Evolutionary conservation across 2,888 invertebrate genomes (phyloP).

Genomic region (Ochropleura plecta): DNA sequence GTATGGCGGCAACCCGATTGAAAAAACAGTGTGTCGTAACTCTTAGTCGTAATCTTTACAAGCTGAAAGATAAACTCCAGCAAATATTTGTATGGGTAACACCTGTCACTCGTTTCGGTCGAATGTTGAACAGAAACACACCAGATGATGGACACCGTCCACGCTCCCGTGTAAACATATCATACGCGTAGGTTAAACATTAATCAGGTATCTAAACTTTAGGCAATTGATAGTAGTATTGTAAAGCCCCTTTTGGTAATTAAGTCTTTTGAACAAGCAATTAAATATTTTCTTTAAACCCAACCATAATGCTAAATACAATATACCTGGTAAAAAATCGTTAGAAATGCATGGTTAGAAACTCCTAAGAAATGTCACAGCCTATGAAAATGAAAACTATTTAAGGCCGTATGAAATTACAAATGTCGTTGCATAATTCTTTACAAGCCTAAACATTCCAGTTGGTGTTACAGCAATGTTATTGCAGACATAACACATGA

Average conservation of each 20-base stretch:
- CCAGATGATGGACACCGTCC: constrained; percentile 69
- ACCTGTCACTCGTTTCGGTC: constrained; percentile 63
- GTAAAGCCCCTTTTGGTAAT: constrained; percentile 4
- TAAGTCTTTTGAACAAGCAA: too few relatives aligned
- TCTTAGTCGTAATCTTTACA: constrained; percentile 68
- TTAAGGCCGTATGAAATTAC: constrained; percentile 1
- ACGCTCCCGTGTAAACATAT: constrained; percentile 61
- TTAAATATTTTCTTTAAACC: not conserved
- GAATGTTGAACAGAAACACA: constrained; percentile 53
- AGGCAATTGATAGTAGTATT: constrained; percentile 5
- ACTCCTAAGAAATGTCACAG: not conserved
- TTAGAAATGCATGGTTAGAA: not conserved
- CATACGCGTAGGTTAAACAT: constrained; percentile 14
- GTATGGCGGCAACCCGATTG: constrained; percentile 53
- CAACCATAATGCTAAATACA: not conserved
- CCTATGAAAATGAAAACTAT: constrained; percentile 8
- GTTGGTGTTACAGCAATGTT: constrained; percentile 14
- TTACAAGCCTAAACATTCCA: constrained; percentile 37
- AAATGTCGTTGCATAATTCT: constrained; percentile 19
- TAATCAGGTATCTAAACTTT: constrained; percentile 10
- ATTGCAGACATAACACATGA: constrained; percentile 53
- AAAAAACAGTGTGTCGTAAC: constrained; percentile 58
- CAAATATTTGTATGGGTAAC: constrained; percentile 66
- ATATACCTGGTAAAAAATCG: not conserved
- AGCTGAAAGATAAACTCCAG: constrained; percentile 62